Percentiles rank a stretch among this genome's conserved stretches.
Conservation (phyloP, 1,140 invertebrate species). For the Cardiocondyla obscurior region DNA sequence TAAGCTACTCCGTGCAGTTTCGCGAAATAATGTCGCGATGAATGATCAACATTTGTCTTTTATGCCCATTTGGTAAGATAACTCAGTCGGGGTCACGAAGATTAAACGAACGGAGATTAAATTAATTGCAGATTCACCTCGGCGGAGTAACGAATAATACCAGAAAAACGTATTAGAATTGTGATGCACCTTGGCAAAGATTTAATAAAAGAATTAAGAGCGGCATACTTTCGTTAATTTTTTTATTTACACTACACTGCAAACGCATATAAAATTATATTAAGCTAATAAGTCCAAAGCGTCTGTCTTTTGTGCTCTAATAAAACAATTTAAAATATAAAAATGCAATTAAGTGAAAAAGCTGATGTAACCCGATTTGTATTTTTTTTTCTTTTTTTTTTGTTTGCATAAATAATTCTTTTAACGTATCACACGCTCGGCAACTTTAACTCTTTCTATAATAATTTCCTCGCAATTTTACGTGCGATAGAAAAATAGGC, state of each 20-base stretch:
- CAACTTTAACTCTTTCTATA: no score
- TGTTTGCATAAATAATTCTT: no score
- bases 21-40: background rate
- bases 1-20: background rate
- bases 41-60: background rate
- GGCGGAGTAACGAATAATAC: background rate
- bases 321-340: background rate
- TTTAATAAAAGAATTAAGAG: background rate
- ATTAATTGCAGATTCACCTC: background rate
- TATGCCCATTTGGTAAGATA: background rate
- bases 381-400: background rate
- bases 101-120: background rate
- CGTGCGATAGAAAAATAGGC: background rate
- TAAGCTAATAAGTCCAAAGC: background rate
- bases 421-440: no score
- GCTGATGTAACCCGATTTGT: background rate
- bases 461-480: background rate
- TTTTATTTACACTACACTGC: background rate
- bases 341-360: background rate
- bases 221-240: background rate
- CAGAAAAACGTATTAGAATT: background rate
- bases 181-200: background rate
- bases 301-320: background rate
- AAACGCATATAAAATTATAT: background rate
- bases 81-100: background rate